Percentiles rank a stretch among this genome's conserved stretches.
Evolutionary conservation across 2,113 vertebrate species (phyloP).

Genomic region (Octodon degus): DNA sequence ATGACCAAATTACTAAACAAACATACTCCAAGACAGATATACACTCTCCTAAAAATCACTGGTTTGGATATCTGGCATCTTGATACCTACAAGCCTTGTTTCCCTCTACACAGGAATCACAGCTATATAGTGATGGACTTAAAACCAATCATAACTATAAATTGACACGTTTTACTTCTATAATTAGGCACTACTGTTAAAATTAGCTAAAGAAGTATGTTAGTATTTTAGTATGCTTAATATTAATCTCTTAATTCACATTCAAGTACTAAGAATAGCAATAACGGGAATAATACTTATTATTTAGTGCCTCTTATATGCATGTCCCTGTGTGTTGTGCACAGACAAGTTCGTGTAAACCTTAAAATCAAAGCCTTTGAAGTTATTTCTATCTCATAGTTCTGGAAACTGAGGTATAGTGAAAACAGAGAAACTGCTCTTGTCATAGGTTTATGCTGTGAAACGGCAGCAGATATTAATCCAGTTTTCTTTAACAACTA

Average conservation of each 20-base stretch:
- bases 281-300: not conserved
- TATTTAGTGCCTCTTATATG: not conserved
- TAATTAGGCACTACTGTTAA: not conserved
- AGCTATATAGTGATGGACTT: not conserved
- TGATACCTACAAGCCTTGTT: not conserved
- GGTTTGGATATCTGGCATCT: not conserved
- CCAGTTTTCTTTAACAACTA: conserved; percentile 21
- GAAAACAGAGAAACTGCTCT: not conserved
- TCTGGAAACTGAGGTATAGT: not conserved
- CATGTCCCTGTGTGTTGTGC: not conserved
- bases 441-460: not conserved
- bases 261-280: not conserved
- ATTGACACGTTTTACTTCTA: not conserved
- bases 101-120: not conserved
- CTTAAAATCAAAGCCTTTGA: not conserved
- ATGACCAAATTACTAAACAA: conserved; percentile 37
- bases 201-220: conserved; percentile 15
- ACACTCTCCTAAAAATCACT: not conserved
- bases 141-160: conserved; percentile 23
- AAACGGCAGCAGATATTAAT: not conserved
- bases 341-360: not conserved
- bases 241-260: conserved; percentile 26
- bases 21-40: not conserved
- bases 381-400: conserved; percentile 14
- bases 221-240: conserved; percentile 27